Evolutionary conservation across 92 coral and sea anemone species (phyloP), one percentile per base, ranked within the genome.

Genomic region (Phenganax marumi): DNA sequence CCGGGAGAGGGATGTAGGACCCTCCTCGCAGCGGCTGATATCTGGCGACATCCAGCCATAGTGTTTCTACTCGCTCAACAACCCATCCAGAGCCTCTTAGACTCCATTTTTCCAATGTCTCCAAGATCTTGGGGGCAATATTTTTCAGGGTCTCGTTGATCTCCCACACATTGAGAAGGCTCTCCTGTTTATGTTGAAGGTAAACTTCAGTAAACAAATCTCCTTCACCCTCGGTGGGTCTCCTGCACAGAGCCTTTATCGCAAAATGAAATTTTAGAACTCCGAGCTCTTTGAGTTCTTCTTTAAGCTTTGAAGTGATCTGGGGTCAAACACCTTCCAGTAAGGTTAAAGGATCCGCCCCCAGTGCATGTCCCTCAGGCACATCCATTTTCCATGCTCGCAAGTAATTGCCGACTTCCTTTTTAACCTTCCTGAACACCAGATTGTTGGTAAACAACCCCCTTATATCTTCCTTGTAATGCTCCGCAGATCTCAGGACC

Each of bases 371-470:
- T 6, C 86, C 80, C 56, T 83, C 73, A 3, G 84, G 84, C 22
- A 84, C 84, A 50, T 84, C 84, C 87, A 84, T 84, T 62, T 63
- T 83, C 87, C 76, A 84, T 8, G 75, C 57, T 56, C 84, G 8
- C 39, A 80, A 47, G 78, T 7, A 66, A 6, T 50, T 50, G 16
- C 75, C 39, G 21, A 80, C 10, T 13, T 50, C 76, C 62, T 49
- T 49, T 57, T 75, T 47, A 53, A 16, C 68, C 52, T 16, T 70
- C 4, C 50, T 6, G 17, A 68, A 68, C 19, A 75, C 33, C 21
- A 53, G 75, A 12, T 75, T 46, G 17, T 75, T 21, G 1, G 63
- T 33, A 33, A 33, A 33, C 43, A 33, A 33, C 43, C 43, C 43
- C 43, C 5, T 33, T 33, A 33, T 33, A 2, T 33, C 5, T 2